Base-by-base conservation (phyloP, 2,113 vertebrate species). In the Etheostoma cragini region DNA sequence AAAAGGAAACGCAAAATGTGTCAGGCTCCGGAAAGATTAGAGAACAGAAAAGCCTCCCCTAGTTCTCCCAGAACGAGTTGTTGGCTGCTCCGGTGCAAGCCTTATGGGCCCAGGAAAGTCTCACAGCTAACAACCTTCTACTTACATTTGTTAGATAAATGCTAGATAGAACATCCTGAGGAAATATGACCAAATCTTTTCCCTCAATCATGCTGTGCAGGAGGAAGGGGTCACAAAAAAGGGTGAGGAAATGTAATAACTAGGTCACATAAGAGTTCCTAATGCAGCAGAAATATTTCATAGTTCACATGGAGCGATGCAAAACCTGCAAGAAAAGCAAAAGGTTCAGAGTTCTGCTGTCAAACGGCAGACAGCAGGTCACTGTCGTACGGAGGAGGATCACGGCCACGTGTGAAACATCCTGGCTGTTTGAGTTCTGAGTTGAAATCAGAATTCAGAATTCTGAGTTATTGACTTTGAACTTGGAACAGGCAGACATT, bases 61-160 rank as follows among this genome's bases (percentile, higher is more conserved):
- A 2, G 38, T 42, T 11, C 49, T 52, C n/a, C 16, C 13, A 46
- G 38, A 66, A 30, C 0, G 12, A 30, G 30, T 30, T 30, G 30
- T 30, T 30, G 30, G 30, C 30, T 30, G 30, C 30, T 2, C 30
- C 30, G 30, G 30, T 30, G 26, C 26, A 3, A 35, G 14, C 45
- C 21, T 42, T 42, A 42, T 42, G 38, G 38, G 8, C 15, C 26
- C 15, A 19, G 2, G n/a, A n/a, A 38, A 12, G 1, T n/a, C 22
- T 47, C 6, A 5, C 7, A n/a, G 42, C 45, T 58, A 66, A 62
- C 45, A 33, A 7, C 22, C 60, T 53, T 13, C 42, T 72, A 72
- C 83, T 80, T 81, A 80, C 73, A 83, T 83, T 57, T 47, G 56
- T 53, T 15, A 52, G 24, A 63, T 15, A 42, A 66, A 57, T 72